A percentile compares a stretch with the other conserved stretches of the same genome.
Conservation (phyloP, 30 jellyfish, hydroid and myxozoan species). For the Aurelia coerulea region DNA sequence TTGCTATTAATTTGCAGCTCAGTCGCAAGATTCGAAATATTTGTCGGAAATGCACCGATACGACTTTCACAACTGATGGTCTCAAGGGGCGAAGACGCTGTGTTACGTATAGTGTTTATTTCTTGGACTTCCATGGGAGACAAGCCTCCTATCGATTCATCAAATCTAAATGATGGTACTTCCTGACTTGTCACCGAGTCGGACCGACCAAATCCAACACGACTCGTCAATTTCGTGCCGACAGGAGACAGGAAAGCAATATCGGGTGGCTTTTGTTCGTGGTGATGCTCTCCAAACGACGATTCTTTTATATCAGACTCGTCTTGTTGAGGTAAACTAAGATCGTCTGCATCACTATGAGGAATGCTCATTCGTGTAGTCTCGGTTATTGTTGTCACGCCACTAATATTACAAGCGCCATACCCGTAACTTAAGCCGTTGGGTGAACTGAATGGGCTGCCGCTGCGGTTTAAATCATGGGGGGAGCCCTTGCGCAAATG, state of each 20-base stretch:
- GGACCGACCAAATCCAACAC: too few species aligned
- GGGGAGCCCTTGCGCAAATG: not conserved
- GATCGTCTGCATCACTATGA: conserved; percentile 18
- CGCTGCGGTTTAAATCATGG: not conserved
- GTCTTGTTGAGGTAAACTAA: conserved; percentile 7
- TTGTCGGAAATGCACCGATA: too few species aligned
- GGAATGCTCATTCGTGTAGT: conserved; percentile 74
- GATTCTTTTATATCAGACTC: conserved; percentile 10
- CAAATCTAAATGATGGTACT: not conserved
- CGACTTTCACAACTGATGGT: too few species aligned
- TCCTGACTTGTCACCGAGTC: too few species aligned
- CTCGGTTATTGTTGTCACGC: conserved; percentile 81
- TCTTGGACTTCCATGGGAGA: conserved; percentile 56
- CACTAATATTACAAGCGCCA: conserved; percentile 78
- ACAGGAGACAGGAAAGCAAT: conserved; percentile 48
- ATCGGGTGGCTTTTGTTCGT: conserved; percentile 7
- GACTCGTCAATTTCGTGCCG: not conserved
- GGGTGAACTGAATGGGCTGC: conserved; percentile 49
- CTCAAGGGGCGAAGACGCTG: too few species aligned
- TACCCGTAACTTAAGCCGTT: conserved; percentile 31
- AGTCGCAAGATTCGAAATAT: too few species aligned
- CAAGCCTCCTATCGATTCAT: not conserved
- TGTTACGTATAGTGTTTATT: not conserved
- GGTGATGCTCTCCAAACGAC: not conserved
- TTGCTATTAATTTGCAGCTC: too few species aligned